These are phyloP conservation scores for Rhinichthys osculus DNA, from an alignment of 2,797 vertebrate species.

Conservation along the genomic window DNA sequence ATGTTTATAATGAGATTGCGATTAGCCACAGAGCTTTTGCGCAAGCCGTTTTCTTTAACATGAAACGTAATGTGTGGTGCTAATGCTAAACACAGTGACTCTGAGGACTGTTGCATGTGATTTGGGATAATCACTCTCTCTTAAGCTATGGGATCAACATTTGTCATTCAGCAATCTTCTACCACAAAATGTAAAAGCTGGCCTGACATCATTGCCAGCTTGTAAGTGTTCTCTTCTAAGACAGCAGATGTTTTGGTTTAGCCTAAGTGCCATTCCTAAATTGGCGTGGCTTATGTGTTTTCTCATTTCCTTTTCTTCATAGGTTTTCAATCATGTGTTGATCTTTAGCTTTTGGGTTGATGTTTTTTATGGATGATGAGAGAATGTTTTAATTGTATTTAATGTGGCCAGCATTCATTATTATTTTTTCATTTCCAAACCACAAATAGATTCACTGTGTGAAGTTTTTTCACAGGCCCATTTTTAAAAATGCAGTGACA, in stretches of 20 bases:
- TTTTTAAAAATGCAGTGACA: not conserved
- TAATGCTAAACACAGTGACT: slow-evolving; percentile 11
- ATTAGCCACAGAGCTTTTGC: slow-evolving; percentile 34
- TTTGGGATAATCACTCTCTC: slow-evolving; percentile 39
- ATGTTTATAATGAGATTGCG: slow-evolving; percentile 23
- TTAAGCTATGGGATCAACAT: slow-evolving; percentile 22
- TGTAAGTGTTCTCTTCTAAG: slow-evolving; percentile 52
- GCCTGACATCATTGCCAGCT: slow-evolving; percentile 49
- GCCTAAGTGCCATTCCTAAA: slow-evolving; percentile 51
- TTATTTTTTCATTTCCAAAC: slow-evolving; percentile 12
- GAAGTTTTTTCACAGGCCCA: slow-evolving; percentile 10
- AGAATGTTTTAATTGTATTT: slow-evolving; percentile 41
- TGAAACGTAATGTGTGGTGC: not conserved
- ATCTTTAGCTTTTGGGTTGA: slow-evolving; percentile 27
- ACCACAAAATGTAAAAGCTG: slow-evolving; percentile 50
- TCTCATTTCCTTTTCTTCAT: slow-evolving; percentile 51
- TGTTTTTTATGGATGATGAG: slow-evolving; percentile 5
- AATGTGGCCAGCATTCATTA: slow-evolving; percentile 4
- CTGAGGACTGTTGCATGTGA: slow-evolving; percentile 11
- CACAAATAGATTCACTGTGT: slow-evolving; percentile 17
- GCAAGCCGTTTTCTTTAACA: slow-evolving; percentile 2
- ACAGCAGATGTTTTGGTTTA: slow-evolving; percentile 62
- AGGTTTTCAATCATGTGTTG: slow-evolving; percentile 30
- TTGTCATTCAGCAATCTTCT: slow-evolving; percentile 48
- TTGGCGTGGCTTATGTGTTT: slow-evolving; percentile 48